These are phyloP conservation scores for Cirrhinus molitorella DNA, from an alignment of 2,797 vertebrate genomes.

Conservation along the genomic window DNA sequence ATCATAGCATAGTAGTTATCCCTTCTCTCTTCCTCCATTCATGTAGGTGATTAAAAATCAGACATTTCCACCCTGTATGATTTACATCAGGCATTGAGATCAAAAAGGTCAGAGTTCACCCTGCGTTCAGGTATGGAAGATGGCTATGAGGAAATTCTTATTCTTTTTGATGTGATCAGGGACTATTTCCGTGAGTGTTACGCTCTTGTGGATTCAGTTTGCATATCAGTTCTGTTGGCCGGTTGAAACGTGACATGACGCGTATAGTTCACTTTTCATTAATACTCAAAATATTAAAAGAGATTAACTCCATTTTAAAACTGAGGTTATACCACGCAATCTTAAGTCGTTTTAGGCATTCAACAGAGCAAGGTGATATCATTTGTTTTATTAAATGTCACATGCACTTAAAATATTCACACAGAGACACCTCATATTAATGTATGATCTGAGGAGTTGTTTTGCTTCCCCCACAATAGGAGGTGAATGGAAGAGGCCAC, in stretches of 20 bases:
- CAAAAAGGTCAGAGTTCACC: neutral
- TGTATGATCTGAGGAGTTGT: neutral
- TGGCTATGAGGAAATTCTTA: neutral
- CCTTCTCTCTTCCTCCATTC: neutral
- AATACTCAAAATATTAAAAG: neutral
- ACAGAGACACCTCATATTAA: neutral
- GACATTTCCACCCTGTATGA: neutral
- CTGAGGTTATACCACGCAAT: neutral
- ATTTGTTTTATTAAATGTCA: neutral
- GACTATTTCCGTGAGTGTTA: conserved; percentile 32
- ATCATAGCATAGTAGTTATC: neutral
- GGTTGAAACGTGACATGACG: neutral
- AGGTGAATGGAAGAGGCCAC: conserved; percentile 4
- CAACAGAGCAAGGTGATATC: neutral
- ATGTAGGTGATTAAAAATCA: neutral
- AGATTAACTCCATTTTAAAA: conserved; percentile 4
- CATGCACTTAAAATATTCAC: neutral
- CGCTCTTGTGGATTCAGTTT: conserved; percentile 46
- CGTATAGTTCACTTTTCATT: neutral
- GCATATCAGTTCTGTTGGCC: conserved; percentile 40
- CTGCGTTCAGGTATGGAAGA: conserved; percentile 11
- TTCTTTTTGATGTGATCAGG: conserved; percentile 25
- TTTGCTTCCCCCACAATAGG: neutral
- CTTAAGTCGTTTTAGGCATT: conserved; percentile 4
- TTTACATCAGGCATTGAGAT: neutral